These are phyloP conservation scores for Drosophila neotestacea DNA, from an alignment of 2,888 invertebrate genomes.

Conservation along the genomic window DNA sequence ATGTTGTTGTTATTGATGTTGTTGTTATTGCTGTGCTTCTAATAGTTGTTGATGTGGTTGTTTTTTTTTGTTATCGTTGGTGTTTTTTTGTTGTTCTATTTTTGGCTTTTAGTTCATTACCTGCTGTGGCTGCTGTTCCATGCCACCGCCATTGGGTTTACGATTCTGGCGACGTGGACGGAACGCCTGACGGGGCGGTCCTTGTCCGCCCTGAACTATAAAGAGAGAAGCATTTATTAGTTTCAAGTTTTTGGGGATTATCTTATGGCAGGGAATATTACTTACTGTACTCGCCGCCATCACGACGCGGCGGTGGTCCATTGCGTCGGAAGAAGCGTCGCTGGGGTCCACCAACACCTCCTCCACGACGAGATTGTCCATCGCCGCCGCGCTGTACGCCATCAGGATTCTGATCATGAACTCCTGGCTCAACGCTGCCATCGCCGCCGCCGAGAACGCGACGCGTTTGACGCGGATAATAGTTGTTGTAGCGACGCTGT, in stretches of 20 bases:
- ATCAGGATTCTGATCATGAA: constrained; percentile 86
- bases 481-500: constrained; percentile 79
- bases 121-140: constrained; percentile 84
- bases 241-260: neutral
- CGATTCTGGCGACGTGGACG: constrained; percentile 83
- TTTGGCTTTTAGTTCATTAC: constrained; percentile 82
- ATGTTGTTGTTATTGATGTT: constrained; percentile 32
- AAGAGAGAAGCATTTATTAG: neutral
- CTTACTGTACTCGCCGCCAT: constrained; percentile 81
- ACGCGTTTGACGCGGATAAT: constrained; percentile 81
- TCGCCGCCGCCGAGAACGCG: constrained; percentile 79
- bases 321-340: constrained; percentile 91
- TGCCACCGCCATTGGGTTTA: constrained; percentile 82
- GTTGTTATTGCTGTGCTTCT: constrained; percentile 45
- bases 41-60: constrained; percentile 44
- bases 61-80: constrained; percentile 62
- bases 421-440: constrained; percentile 80
- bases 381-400: constrained; percentile 83
- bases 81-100: constrained; percentile 51
- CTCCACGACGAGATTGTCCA: constrained; percentile 73
- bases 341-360: constrained; percentile 85
- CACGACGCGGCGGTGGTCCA: constrained; percentile 82
- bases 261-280: neutral
- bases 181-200: constrained; percentile 86
- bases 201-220: constrained; percentile 72